Evolutionary conservation across 2,797 vertebrate genomes (phyloP).

Genomic region (Pelobates cultripes): DNA sequence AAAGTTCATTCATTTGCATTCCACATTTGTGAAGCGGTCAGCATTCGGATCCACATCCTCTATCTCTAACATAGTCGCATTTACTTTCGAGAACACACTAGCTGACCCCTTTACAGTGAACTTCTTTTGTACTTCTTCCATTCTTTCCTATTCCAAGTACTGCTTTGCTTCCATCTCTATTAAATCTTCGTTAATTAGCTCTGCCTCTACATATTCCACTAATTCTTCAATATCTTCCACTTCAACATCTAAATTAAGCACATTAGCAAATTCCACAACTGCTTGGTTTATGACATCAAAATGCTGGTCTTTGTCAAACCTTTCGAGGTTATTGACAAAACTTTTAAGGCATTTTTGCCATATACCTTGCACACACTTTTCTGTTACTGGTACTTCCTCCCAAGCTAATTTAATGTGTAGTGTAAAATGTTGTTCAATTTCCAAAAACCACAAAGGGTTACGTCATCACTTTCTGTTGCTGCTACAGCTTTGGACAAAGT

Average conservation of each 20-base stretch:
- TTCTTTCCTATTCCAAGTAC: background rate
- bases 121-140: background rate
- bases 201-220: no score
- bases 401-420: background rate
- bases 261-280: no score
- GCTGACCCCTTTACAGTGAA: slow-evolving; percentile 9
- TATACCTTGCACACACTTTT: slow-evolving; percentile 2
- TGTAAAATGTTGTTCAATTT: background rate
- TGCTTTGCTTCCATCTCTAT: background rate
- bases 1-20: no score
- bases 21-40: background rate
- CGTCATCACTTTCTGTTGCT: no score
- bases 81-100: slow-evolving; percentile 7
- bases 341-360: background rate
- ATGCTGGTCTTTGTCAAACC: no score
- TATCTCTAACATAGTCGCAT: slow-evolving; percentile 3
- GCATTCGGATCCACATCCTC: background rate
- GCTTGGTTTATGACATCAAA: no score
- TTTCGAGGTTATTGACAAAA: background rate
- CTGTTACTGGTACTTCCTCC: background rate
- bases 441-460: no score
- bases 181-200: background rate
- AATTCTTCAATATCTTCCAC: no score
- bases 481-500: no score
- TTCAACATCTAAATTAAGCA: no score